Evolutionary conservation across 2,888 invertebrate species (phyloP).

Genomic region (Pasiphila rectangulata): DNA sequence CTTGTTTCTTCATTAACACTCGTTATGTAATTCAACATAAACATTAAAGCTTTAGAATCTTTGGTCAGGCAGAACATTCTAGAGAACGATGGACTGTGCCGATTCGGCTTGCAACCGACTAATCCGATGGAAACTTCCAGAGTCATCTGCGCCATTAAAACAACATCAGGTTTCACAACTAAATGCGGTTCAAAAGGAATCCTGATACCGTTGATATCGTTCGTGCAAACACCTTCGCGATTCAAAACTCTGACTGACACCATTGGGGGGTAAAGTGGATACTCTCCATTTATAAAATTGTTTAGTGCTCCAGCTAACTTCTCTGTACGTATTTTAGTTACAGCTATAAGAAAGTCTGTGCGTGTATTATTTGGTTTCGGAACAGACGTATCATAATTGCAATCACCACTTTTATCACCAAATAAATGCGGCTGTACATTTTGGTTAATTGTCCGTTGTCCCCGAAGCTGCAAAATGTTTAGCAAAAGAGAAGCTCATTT

Average conservation of each 20-base stretch:
- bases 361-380: conserved; percentile 34
- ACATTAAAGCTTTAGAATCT: conserved; percentile 40
- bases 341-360: conserved; percentile 56
- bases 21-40: conserved; percentile 44
- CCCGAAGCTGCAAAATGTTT: conserved; percentile 51
- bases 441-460: conserved; percentile 33
- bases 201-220: conserved; percentile 61
- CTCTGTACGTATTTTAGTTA: conserved; percentile 57
- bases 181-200: conserved; percentile 38
- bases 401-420: conserved; percentile 53
- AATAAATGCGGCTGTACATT: conserved; percentile 42
- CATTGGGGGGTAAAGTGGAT: conserved; percentile 55
- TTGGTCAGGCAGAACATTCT: conserved; percentile 54
- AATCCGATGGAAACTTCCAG: conserved; percentile 62
- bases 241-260: conserved; percentile 30
- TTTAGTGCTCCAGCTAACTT: conserved; percentile 49
- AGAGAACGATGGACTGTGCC: conserved; percentile 43
- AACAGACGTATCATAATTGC: conserved; percentile 38
- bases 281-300: conserved; percentile 55
- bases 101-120: conserved; percentile 57
- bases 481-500: conserved; percentile 1
- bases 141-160: conserved; percentile 64
- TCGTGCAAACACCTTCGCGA: conserved; percentile 58
- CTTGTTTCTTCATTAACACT: conserved; percentile 49
- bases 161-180: conserved; percentile 46